Evolutionary conservation across 2,888 invertebrate species (phyloP).

Genomic region (Brenthis ino): DNA sequence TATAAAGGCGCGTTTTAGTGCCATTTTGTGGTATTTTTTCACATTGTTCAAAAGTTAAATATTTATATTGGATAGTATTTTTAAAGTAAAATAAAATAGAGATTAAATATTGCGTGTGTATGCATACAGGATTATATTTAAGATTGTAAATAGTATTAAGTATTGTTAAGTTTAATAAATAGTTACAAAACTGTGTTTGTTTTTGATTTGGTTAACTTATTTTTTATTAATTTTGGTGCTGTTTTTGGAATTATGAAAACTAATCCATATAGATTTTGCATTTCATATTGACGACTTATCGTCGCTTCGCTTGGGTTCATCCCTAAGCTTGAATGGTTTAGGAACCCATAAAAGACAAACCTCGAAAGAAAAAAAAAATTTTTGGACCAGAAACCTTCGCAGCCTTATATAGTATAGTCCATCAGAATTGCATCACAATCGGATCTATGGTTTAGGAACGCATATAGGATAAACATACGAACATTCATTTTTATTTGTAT

Average conservation of each 20-base stretch:
- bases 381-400: too few relatives aligned
- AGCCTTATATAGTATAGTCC: too few relatives aligned
- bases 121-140: slow-evolving; percentile 65
- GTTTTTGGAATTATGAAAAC: not conserved
- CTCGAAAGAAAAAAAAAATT: too few relatives aligned
- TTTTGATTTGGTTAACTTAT: slow-evolving; percentile 28
- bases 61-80: slow-evolving; percentile 22
- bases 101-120: slow-evolving; percentile 45
- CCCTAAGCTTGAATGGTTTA: too few relatives aligned
- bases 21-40: slow-evolving; percentile 25
- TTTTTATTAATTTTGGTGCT: not conserved
- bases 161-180: slow-evolving; percentile 74
- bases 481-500: too few relatives aligned
- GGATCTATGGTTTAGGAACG: too few relatives aligned
- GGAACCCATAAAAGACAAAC: too few relatives aligned
- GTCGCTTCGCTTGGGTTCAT: too few relatives aligned
- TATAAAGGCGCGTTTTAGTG: slow-evolving; percentile 44
- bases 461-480: too few relatives aligned
- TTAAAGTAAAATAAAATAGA: slow-evolving; percentile 7
- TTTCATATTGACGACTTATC: too few relatives aligned
- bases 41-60: slow-evolving; percentile 10
- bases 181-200: slow-evolving; percentile 48
- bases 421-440: too few relatives aligned
- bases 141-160: slow-evolving; percentile 60
- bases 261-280: not conserved